Percentiles rank a stretch among this genome's conserved stretches.
Conservation (phyloP, 2,888 invertebrate genomes). For the Poecilobothrus nobilitatus region DNA sequence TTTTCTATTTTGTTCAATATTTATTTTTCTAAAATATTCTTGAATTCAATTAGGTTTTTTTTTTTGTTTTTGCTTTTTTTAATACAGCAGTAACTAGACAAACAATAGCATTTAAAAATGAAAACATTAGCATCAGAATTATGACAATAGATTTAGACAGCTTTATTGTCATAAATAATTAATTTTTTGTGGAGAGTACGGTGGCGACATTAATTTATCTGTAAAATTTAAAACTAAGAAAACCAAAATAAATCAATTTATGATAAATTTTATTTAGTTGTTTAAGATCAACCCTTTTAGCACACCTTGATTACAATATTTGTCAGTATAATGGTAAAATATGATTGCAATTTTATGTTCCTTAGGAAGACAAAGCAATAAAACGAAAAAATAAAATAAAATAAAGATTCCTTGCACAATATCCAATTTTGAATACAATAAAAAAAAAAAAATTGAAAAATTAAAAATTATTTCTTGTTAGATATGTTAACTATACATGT, state of each 20-base stretch:
- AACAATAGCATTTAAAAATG: too few relatives aligned
- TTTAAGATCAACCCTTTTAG: background rate
- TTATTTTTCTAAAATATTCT: too few relatives aligned
- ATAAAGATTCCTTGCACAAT: background rate
- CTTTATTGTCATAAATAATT: background rate
- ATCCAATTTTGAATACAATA: background rate
- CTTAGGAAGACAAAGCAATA: background rate
- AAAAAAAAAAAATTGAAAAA: background rate
- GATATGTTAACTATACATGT: background rate
- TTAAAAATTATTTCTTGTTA: conserved; percentile 4
- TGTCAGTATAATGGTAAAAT: background rate
- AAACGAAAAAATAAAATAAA: background rate
- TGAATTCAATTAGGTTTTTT: too few relatives aligned
- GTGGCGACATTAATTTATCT: background rate
- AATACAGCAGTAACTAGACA: too few relatives aligned
- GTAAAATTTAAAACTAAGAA: too few relatives aligned
- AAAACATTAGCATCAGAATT: too few relatives aligned
- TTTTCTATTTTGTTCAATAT: too few relatives aligned
- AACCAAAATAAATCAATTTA: background rate
- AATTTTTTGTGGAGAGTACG: background rate
- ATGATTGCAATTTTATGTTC: background rate
- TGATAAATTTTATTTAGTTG: background rate
- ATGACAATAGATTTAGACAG: background rate
- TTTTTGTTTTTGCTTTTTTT: too few relatives aligned
- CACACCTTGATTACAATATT: background rate